These are phyloP conservation scores for Isurus oxyrinchus DNA, from an alignment of 2,113 vertebrate genomes.

Conservation along the genomic window DNA sequence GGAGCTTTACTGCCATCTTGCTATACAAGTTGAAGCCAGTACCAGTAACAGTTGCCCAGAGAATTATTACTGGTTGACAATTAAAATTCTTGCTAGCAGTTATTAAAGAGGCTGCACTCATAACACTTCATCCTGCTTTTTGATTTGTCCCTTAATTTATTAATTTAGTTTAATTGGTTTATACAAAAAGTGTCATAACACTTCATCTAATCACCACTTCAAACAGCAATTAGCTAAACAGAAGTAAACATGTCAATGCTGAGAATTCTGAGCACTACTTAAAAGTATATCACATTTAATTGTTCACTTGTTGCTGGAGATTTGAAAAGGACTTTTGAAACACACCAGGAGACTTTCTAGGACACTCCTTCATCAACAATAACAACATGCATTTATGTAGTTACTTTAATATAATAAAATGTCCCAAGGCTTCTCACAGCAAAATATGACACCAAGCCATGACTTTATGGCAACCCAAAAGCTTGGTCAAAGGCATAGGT, in stretches of 20 bases:
- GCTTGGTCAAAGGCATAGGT: neutral
- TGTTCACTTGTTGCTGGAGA: neutral
- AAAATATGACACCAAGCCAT: neutral
- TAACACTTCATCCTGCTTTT: neutral
- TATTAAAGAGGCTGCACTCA: neutral
- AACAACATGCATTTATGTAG: neutral
- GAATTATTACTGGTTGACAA: neutral
- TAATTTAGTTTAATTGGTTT: no score
- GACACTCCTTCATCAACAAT: neutral
- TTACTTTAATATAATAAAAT: neutral
- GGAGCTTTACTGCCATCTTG: neutral
- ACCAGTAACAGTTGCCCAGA: neutral
- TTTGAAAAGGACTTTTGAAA: neutral
- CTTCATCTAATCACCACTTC: neutral
- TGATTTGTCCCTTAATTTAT: no score
- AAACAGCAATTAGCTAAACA: neutral
- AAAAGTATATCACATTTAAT: neutral
- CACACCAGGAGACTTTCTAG: neutral
- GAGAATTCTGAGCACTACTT: neutral
- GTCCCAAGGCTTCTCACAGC: neutral
- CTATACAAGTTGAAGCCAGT: neutral
- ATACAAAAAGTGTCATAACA: neutral
- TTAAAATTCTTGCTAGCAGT: neutral
- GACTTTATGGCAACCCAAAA: neutral
- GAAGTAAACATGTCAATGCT: neutral